Conservation (phyloP, 2,797 vertebrate genomes). For the Crocidura indochinensis region DNA sequence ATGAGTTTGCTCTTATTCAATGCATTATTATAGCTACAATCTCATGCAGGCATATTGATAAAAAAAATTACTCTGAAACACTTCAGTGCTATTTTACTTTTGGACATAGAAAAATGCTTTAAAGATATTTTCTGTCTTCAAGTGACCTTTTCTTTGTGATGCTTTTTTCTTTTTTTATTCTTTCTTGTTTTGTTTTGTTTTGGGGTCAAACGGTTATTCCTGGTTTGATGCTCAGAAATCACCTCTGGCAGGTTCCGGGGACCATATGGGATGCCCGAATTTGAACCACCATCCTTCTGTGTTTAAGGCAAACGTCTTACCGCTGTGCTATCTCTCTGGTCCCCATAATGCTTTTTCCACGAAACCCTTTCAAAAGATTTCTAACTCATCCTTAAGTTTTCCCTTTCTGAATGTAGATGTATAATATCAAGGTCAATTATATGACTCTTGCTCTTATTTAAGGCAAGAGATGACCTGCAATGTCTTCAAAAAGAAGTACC, state of each 20-base stretch:
- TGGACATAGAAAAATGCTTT: neutral
- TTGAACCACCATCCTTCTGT: too few relatives aligned
- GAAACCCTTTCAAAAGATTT: constrained; percentile 90
- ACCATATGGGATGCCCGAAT: too few relatives aligned
- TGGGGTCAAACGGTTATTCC: too few relatives aligned
- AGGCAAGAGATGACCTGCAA: neutral
- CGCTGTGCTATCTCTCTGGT: too few relatives aligned
- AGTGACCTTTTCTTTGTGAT: constrained; percentile 26
- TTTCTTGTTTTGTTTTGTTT: too few relatives aligned
- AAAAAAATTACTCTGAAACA: constrained; percentile 46
- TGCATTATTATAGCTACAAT: neutral
- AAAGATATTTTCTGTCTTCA: neutral
- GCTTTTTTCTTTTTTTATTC: constrained; percentile 3
- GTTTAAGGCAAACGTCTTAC: too few relatives aligned
- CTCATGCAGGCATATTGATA: neutral
- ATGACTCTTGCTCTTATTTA: neutral
- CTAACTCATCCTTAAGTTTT: constrained; percentile 89
- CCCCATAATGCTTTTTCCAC: constrained; percentile 63
- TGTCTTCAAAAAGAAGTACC: constrained; percentile 34
- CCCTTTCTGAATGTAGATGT: constrained; percentile 89
- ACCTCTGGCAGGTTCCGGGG: too few relatives aligned
- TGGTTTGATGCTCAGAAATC: too few relatives aligned
- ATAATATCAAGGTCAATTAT: constrained; percentile 89
- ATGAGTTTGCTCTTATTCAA: neutral
- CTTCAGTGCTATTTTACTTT: neutral